Evolutionary conservation across 2,113 vertebrate genomes (phyloP), one percentile per base, ranked within the genome.

Genomic region (Myotis yumanensis): DNA sequence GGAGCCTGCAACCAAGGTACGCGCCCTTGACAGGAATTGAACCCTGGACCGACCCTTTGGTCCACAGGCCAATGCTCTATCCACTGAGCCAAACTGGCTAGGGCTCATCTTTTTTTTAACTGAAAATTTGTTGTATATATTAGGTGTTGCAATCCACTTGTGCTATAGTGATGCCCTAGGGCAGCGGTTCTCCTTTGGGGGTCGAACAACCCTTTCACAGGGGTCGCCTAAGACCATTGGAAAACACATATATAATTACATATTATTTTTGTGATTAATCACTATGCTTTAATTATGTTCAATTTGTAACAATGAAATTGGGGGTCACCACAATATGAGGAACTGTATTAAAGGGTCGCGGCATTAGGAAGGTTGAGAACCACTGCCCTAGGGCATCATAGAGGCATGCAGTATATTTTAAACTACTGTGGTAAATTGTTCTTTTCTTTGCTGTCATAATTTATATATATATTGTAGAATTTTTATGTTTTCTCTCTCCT

Each of bases 381-480:
- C 54, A 57, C 54, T 85, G 22, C n/a, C 15, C 32, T 71, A 1
- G 30, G 37, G 23, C 3, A 59, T 37, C 23, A n/a, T 4, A 30
- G 54, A 91, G 57, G 28, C 40, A 35, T 69, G 20, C 35, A 59
- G 6, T 75, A 6, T 64, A 20, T 3, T 92, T 76, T 95, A 59
- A 23, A 40, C 28, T 91, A 2, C 28, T 69, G 0, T 86, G 59
- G 32, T 86, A 87, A 72, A 23, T 66, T 76, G 69, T 54, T 18
- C 64, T 89, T 86, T 95, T 40, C 25, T 64, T 6, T 79, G 32
- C 77, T 64, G 8, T 93, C 94, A 82, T 23, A 75, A 69, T 93
- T 72, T 57, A 17, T 54, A 7, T 79, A 52, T 86, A 87, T 95
- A 81, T 25, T 28, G 14, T 66, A 88, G 73, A 77, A 37, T 91